phyloP scores from a whole-genome alignment of 2,797 vertebrate genomes.

The Sebastes nivosus region DNA sequence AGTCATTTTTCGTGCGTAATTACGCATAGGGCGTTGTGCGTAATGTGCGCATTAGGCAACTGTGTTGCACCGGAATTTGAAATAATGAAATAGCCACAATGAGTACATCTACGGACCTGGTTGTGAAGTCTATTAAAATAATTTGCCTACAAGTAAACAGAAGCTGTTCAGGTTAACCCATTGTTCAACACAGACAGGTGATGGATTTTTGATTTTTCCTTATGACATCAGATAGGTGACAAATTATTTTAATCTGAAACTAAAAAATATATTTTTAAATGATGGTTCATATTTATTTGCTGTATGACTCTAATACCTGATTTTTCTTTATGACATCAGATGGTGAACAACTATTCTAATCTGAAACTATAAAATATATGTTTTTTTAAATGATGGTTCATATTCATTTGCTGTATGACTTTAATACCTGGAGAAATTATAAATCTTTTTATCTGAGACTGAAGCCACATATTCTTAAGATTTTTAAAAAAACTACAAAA shows the following conservation, averaged over 20 bases:
- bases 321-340: neutral
- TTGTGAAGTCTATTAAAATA: slow-evolving; percentile 9
- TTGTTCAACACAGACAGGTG: neutral
- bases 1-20: slow-evolving; percentile 60
- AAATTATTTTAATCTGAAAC: too few species aligned
- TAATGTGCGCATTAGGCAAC: slow-evolving; percentile 13
- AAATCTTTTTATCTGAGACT: neutral
- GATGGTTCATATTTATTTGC: neutral
- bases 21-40: slow-evolving; percentile 52
- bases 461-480: neutral
- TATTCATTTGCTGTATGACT: neutral
- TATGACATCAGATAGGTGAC: too few species aligned
- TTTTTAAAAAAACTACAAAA: neutral
- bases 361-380: too few species aligned
- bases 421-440: neutral
- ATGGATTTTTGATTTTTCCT: neutral
- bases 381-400: neutral
- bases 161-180: neutral
- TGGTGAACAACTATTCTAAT: too few species aligned
- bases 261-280: neutral
- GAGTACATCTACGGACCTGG: neutral
- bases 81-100: neutral
- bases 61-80: slow-evolving; percentile 17
- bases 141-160: neutral
- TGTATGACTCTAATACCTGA: too few species aligned